Evolutionary conservation across 2,113 vertebrate species (phyloP), one percentile per base, ranked within the genome.

Genomic region (Elachura formosa): DNA sequence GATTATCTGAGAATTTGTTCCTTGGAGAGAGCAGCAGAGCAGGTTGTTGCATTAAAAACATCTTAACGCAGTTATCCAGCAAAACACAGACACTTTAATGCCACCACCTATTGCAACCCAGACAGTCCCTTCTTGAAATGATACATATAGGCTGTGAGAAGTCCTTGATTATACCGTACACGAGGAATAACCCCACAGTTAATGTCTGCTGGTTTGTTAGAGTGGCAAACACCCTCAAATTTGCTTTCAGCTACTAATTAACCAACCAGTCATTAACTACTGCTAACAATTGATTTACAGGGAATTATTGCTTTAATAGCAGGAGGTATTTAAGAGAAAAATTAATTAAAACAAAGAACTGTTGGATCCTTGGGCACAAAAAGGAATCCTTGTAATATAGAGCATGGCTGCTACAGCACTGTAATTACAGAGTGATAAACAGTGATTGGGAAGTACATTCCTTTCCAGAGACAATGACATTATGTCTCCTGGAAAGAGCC

Each of bases 181-280:
- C 75, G 91, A 94, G 90, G 36, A 90, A 71, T 84, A 95, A 96
- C 72, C 92, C 84, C 93, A 79, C 80, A 59, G 95, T 93, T 92
- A 92, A 89, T 23, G 76, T 83, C 95, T 97, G 81, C 74, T 93
- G 91, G 90, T 91, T 97, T 97, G 91, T 94, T 96, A 94, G 83
- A 97, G 84, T n/a, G 21, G 59, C 6, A 80, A 98, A 97, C 97
- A 97, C 96, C 96, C 97, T 97, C 90, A 77, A 96, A 94, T 98
- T 97, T 97, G 96, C 97, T 98, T 98, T 98, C 95, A 97, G 98
- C 97, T 98, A 95, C 98, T 98, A 98, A 98, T 98, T 98, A 98
- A 95, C 97, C 96, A 98, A 98, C 97, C 82, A 93, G 96, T 97
- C 97, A 98, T 98, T 98, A 98, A 96, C 97, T 97, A 96, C 97